Evolutionary conservation across 2,113 vertebrate genomes (phyloP), one percentile per base, ranked within the genome.

Genomic region (Dicerorhinus sumatrensis): DNA sequence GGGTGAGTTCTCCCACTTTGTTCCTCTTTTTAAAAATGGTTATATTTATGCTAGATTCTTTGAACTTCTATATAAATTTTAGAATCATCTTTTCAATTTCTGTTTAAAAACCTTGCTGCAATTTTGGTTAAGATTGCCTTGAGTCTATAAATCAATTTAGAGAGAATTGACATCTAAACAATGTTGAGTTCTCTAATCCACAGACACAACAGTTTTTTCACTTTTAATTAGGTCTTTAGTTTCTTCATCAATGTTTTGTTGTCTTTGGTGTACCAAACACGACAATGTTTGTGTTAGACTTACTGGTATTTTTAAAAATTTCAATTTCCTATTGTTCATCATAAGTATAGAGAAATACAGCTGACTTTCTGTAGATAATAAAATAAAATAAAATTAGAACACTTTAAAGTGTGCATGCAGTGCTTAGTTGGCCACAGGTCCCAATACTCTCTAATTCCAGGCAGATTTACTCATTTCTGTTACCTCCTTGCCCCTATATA

Each of bases 211-310:
- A 39, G 46, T 58, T 93, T 48, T 93, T 42, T 76, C 39, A 65
- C 31, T 89, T 94, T 88, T 87, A 62, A 54, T 72, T 88, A 60
- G 16, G 54, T 70, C 39, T 80, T 94, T 88, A 81, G 51, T 89
- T 51, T 81, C n/a, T 73, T 73, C 8, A 60, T 88, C 17, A 80
- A 20, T 72, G 25, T 94, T 94, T 93, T 79, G n/a, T 60, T 94
- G 63, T 94, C 20, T 73, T 89, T 6, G 25, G 20, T 81, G 20
- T 94, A 62, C 56, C 65, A 63, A 33, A 63, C 42, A 51, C 80
- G 51, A 39, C 54, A 48, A 48, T 8, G 27, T 60, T 94, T 87
- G 58, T 70, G 16, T 94, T 89, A 81, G 25, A 56, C 39, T 87
- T 79, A 60, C 17, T 36, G 29, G 51, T 48, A 72, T 48, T 65